A percentile compares a stretch with the other conserved stretches of the same genome.
These are phyloP conservation scores for Pyrrhura leucotis DNA, from an alignment of 2,797 vertebrate species.

Conservation along the genomic window DNA sequence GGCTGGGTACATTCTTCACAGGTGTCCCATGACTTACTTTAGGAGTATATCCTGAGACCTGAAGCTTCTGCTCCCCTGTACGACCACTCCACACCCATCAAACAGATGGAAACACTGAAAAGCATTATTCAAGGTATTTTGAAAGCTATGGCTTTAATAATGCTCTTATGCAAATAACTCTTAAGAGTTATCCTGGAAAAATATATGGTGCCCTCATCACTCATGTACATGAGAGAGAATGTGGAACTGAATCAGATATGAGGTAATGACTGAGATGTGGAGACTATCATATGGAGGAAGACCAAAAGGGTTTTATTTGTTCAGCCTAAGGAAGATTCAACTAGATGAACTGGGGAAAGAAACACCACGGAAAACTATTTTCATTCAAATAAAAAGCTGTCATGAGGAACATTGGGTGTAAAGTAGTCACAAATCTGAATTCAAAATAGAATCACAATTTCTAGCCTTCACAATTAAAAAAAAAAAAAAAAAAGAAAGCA, in stretches of 20 bases:
- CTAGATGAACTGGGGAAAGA: background rate
- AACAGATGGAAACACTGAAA: background rate
- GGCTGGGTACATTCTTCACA: background rate
- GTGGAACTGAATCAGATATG: background rate
- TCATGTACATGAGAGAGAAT: background rate
- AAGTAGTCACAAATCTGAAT: background rate
- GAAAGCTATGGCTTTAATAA: background rate
- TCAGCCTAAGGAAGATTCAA: background rate
- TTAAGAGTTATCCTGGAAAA: background rate
- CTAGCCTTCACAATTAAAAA: background rate
- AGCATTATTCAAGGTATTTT: background rate
- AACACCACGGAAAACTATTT: background rate
- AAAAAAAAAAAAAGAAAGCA: background rate
- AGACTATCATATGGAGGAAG: background rate
- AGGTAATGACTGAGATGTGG: background rate
- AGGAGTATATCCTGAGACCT: background rate
- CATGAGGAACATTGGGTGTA: background rate
- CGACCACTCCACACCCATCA: fast-evolving
- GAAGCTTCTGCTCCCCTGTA: background rate
- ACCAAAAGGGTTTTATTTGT: background rate
- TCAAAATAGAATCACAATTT: background rate
- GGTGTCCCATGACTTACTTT: background rate
- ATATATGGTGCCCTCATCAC: fast-evolving
- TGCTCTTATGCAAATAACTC: background rate
- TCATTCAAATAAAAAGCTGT: background rate